Conservation (phyloP, 2,797 vertebrate species). For the Xenentodon cancila region DNA sequence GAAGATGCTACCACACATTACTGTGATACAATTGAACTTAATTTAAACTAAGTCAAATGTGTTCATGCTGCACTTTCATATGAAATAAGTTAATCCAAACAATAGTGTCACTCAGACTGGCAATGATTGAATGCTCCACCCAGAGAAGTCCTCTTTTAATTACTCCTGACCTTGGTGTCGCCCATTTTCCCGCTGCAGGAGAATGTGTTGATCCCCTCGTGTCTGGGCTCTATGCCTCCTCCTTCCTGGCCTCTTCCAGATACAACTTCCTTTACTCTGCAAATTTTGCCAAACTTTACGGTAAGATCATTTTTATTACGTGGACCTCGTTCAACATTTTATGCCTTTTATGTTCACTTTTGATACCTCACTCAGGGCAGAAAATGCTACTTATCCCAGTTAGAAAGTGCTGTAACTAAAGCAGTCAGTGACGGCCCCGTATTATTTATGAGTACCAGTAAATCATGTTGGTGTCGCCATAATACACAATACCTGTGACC, state of each 20-base stretch:
- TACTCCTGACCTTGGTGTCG: slow-evolving; percentile 8
- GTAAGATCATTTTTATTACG: slow-evolving; percentile 78
- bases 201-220: slow-evolving; percentile 89
- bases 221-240: slow-evolving; percentile 89
- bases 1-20: too few relatives aligned
- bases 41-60: too few relatives aligned
- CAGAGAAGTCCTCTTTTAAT: background rate
- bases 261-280: slow-evolving; percentile 92
- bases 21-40: too few relatives aligned
- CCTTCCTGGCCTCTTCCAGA: slow-evolving; percentile 93
- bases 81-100: background rate
- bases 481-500: background rate
- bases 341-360: background rate
- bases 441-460: background rate
- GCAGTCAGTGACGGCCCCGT: background rate
- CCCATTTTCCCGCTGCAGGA: slow-evolving; percentile 54
- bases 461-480: too few relatives aligned
- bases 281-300: slow-evolving; percentile 92
- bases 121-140: slow-evolving; percentile 10
- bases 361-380: background rate
- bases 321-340: background rate
- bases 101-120: background rate
- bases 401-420: background rate
- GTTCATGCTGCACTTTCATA: slow-evolving; percentile 4
- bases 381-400: background rate